Percentiles rank a stretch among this genome's conserved stretches.
Conservation (phyloP, 2,888 invertebrate species). For the Macaria liturata region DNA sequence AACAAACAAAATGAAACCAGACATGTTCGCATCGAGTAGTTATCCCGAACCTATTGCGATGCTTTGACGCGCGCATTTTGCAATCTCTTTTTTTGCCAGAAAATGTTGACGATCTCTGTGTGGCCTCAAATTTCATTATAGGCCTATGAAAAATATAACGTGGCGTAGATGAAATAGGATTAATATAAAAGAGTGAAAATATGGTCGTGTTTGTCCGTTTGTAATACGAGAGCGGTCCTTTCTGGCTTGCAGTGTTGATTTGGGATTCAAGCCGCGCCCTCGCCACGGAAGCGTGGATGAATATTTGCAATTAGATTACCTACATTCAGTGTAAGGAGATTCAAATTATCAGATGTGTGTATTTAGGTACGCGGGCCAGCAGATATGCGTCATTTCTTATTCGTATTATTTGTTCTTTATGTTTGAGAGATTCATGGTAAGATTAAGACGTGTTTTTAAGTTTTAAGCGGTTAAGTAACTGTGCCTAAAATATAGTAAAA, state of each 20-base stretch:
- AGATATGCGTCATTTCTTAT: background rate
- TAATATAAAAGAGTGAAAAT: conserved; percentile 30
- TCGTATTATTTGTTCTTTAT: too few species aligned
- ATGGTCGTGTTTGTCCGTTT: conserved; percentile 27
- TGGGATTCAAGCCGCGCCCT: conserved; percentile 46
- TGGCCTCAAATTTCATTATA: conserved; percentile 25
- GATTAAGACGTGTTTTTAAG: too few species aligned
- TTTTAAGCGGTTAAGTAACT: too few species aligned
- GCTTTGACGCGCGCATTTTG: conserved; percentile 16
- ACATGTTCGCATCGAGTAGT: background rate
- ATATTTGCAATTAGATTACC: conserved; percentile 65
- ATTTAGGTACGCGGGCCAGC: conserved; percentile 5
- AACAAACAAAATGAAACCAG: background rate
- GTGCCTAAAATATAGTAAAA: too few species aligned
- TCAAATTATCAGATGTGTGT: conserved; percentile 46
- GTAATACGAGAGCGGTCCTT: conserved; percentile 34
- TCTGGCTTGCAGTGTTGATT: conserved; percentile 40
- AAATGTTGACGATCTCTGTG: conserved; percentile 17
- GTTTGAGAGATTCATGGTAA: too few species aligned
- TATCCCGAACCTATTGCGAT: conserved; percentile 5
- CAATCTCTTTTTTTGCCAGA: conserved; percentile 7
- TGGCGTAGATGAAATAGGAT: conserved; percentile 24
- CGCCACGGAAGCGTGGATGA: conserved; percentile 41
- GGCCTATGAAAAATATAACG: conserved; percentile 23
- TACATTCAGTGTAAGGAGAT: conserved; percentile 44